These are phyloP conservation scores for Acomys russatus DNA, from an alignment of 2,797 vertebrate species.

Conservation along the genomic window DNA sequence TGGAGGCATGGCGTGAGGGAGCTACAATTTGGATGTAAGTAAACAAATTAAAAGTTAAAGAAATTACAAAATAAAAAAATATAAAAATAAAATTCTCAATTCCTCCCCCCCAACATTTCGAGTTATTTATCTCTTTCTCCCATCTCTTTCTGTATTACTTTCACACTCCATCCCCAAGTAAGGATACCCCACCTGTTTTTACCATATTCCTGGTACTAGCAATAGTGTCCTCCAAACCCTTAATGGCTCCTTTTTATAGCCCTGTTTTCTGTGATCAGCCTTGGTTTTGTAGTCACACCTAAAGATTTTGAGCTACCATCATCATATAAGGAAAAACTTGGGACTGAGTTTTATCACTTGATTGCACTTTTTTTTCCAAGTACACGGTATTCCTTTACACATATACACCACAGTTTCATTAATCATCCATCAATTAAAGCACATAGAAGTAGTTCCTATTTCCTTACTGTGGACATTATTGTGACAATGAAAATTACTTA, in stretches of 20 bases:
- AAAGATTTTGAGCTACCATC: not conserved
- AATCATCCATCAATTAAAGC: not conserved
- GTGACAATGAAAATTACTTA: not conserved
- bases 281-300: not conserved
- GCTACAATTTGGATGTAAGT: too few relatives aligned
- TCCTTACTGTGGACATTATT: not conserved
- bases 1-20: too few relatives aligned
- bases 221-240: not conserved
- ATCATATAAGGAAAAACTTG: not conserved
- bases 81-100: not conserved
- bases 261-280: not conserved
- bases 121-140: not conserved
- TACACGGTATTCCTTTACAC: too few relatives aligned
- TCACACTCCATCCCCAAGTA: not conserved
- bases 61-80: not conserved
- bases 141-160: not conserved
- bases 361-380: not conserved
- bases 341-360: not conserved
- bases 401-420: not conserved
- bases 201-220: not conserved
- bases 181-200: not conserved
- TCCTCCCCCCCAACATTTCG: not conserved
- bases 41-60: too few relatives aligned
- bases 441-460: not conserved
- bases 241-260: not conserved